These are phyloP conservation scores for Agelastica alni DNA, from an alignment of 2,888 invertebrate species.

Conservation along the genomic window DNA sequence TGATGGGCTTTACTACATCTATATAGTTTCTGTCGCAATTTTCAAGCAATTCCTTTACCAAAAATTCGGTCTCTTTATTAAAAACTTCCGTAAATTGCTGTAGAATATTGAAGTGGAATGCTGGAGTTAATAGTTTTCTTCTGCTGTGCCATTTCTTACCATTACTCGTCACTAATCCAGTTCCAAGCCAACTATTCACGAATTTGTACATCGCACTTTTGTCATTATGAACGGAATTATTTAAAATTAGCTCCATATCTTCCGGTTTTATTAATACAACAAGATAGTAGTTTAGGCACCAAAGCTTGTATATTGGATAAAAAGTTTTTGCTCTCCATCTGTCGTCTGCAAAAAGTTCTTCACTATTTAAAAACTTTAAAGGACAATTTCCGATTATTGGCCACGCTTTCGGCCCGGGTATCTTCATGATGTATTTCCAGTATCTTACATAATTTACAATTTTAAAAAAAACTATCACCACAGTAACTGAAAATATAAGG, in stretches of 20 bases:
- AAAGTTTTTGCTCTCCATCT: conserved; percentile 22
- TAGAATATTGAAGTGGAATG: conserved; percentile 37
- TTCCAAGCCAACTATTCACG: conserved; percentile 33
- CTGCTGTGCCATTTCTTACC: conserved; percentile 37
- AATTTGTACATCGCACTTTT: conserved; percentile 29
- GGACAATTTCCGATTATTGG: conserved; percentile 8
- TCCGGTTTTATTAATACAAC: conserved; percentile 32
- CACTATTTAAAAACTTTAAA: conserved; percentile 20
- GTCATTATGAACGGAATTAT: conserved; percentile 27
- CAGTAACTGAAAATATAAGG: too few species aligned
- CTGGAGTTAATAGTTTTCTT: conserved; percentile 36
- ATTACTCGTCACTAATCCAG: conserved; percentile 33
- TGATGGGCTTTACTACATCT: conserved; percentile 32
- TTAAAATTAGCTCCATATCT: conserved; percentile 29
- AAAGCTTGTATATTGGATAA: conserved; percentile 33
- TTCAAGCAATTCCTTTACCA: conserved; percentile 24
- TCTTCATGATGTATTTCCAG: conserved; percentile 7
- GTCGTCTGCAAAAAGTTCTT: conserved; percentile 28
- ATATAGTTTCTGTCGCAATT: conserved; percentile 20
- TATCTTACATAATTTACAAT: neutral
- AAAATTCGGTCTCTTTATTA: conserved; percentile 31
- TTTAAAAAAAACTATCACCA: neutral
- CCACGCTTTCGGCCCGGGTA: conserved; percentile 5
- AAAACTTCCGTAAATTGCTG: conserved; percentile 33
- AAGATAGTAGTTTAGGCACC: conserved; percentile 19